These are phyloP conservation scores for Stegostoma tigrinum DNA, from an alignment of 2,113 vertebrate species.

Conservation along the genomic window DNA sequence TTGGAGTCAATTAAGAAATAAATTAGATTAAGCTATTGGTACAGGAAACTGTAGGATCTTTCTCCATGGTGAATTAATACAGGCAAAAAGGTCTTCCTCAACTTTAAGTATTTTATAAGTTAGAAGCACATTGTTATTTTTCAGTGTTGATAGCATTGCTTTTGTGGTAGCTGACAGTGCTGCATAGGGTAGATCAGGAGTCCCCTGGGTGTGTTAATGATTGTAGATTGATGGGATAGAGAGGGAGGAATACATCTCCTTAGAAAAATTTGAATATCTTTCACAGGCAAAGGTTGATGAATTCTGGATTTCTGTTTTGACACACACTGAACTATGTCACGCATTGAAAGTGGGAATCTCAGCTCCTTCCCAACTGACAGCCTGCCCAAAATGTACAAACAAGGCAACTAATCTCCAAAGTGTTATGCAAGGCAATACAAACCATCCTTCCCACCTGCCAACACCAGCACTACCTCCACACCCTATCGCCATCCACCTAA, in stretches of 20 bases:
- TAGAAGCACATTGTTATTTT: neutral
- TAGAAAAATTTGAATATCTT: neutral
- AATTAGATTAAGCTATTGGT: neutral
- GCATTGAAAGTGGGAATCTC: neutral
- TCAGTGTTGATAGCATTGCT: neutral
- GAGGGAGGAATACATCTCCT: neutral
- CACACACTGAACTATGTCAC: neutral
- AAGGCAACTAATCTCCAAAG: neutral
- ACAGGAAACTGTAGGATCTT: conserved; percentile 7
- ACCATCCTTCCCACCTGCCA: neutral
- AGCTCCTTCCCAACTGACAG: neutral
- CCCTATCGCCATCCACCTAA: too few species aligned
- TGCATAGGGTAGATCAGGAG: neutral
- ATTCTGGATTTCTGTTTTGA: neutral
- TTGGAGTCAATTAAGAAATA: neutral
- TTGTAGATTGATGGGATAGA: too few species aligned
- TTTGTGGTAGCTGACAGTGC: neutral
- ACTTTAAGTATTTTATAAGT: neutral
- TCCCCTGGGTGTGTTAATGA: neutral
- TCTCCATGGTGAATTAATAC: neutral
- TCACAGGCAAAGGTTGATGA: neutral
- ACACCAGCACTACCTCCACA: too few species aligned
- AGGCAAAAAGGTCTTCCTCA: neutral
- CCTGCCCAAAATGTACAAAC: neutral
- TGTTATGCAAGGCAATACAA: neutral